phyloP scores from a whole-genome alignment of 2,113 vertebrate genomes.

The Egretta garzetta region DNA sequence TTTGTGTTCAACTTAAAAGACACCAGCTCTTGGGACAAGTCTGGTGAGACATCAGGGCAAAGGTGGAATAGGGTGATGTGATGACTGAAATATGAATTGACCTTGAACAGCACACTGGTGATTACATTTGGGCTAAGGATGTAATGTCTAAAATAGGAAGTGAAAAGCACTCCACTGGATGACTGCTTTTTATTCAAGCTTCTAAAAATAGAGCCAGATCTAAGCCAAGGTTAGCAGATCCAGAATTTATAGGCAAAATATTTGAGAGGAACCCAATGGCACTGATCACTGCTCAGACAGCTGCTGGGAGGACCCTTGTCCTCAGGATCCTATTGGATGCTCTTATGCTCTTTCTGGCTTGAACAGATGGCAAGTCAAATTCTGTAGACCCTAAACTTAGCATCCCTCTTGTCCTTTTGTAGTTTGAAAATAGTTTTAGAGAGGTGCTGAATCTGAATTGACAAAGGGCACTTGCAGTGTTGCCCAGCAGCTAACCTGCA shows the following conservation, averaged over 20 bases:
- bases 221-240: conserved; percentile 35
- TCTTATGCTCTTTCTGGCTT: not conserved
- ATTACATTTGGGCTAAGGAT: not conserved
- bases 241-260: not conserved
- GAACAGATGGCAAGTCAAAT: not conserved
- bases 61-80: not conserved
- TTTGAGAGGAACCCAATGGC: not conserved
- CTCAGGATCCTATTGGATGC: not conserved
- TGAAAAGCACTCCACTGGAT: not conserved
- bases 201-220: conserved; percentile 45
- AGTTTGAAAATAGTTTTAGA: not conserved
- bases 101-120: conserved; percentile 5
- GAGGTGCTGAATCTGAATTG: not conserved
- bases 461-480: not conserved
- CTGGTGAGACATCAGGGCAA: not conserved
- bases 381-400: not conserved
- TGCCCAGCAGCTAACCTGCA: not conserved
- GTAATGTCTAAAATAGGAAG: conserved; percentile 36
- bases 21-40: not conserved
- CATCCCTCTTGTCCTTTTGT: not conserved
- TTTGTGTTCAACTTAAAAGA: not conserved
- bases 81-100: not conserved
- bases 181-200: conserved; percentile 14
- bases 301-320: not conserved
- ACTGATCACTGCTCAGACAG: not conserved